Conservation (phyloP, 53 echinoderm and acorn worm genomes). For the Arbacia lixula region DNA sequence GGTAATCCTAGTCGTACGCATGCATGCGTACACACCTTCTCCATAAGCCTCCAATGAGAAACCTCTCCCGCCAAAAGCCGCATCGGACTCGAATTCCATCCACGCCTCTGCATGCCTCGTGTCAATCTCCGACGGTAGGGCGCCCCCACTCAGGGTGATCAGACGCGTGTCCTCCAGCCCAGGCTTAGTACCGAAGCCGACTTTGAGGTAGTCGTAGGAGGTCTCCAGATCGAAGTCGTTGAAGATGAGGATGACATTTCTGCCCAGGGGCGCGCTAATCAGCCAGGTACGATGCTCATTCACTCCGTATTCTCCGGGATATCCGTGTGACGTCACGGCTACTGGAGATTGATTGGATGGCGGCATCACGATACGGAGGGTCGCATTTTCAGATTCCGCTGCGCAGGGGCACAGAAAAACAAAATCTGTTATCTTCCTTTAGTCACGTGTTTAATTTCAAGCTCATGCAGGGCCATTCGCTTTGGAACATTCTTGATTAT, state of each 20-base stretch:
- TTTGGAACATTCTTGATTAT: too few species aligned
- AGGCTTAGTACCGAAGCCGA: slow-evolving; percentile 23
- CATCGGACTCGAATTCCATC: slow-evolving; percentile 32
- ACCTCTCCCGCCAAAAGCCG: not conserved
- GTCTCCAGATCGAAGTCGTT: slow-evolving; percentile 27
- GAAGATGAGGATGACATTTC: not conserved
- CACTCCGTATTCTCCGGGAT: not conserved
- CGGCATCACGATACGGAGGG: too few species aligned
- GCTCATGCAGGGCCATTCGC: too few species aligned
- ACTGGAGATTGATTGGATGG: too few species aligned
- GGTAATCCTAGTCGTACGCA: too few species aligned
- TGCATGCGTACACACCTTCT: too few species aligned
- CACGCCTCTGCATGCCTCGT: slow-evolving; percentile 24
- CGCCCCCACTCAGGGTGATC: slow-evolving; percentile 8
- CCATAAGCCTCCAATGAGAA: not conserved
- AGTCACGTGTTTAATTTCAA: too few species aligned
- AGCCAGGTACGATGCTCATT: not conserved
- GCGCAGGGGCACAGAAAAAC: too few species aligned
- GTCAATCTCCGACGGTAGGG: slow-evolving; percentile 28
- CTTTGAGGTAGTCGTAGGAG: slow-evolving; percentile 15
- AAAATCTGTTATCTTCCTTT: too few species aligned
- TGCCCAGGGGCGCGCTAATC: not conserved
- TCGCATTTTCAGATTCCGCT: too few species aligned
- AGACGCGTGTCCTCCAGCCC: slow-evolving; percentile 32
- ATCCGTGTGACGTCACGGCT: slow-evolving; percentile 3